A percentile compares a stretch with the other conserved stretches of the same genome.
Evolutionary conservation across 2,113 vertebrate species (phyloP).

Genomic region (Strix uralensis): DNA sequence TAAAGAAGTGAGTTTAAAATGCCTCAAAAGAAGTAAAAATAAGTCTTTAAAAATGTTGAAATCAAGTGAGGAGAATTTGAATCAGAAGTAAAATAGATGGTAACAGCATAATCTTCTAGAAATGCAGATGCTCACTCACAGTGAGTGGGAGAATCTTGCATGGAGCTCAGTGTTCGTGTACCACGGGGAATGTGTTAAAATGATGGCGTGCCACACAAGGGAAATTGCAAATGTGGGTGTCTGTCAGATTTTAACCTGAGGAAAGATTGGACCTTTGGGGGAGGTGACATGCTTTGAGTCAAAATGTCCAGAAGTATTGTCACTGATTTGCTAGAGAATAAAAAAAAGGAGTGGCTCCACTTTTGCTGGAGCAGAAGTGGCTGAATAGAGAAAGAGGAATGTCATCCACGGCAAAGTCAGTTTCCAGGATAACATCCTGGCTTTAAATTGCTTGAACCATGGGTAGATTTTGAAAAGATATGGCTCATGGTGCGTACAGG

Average conservation of each 20-base stretch:
- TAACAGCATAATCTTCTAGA: conserved; percentile 23
- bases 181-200: conserved; percentile 26
- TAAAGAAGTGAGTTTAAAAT: not conserved
- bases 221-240: conserved; percentile 21
- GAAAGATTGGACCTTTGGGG: not conserved
- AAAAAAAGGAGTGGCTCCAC: not conserved
- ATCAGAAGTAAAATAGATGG: conserved; percentile 50
- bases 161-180: conserved; percentile 28
- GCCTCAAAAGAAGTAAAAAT: conserved; percentile 38
- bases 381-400: not conserved
- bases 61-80: conserved; percentile 30
- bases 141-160: conserved; percentile 55
- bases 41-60: conserved; percentile 26
- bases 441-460: not conserved
- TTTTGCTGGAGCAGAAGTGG: not conserved
- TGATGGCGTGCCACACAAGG: not conserved
- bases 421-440: not conserved
- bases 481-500: not conserved
- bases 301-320: not conserved
- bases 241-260: not conserved
- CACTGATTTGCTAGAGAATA: not conserved
- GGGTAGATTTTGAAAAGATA: not conserved
- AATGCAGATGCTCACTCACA: conserved; percentile 54
- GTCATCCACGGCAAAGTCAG: not conserved
- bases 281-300: conserved; percentile 8